phyloP scores from a whole-genome alignment of 2,797 vertebrate species.

The Enteromius trimaculatus region DNA sequence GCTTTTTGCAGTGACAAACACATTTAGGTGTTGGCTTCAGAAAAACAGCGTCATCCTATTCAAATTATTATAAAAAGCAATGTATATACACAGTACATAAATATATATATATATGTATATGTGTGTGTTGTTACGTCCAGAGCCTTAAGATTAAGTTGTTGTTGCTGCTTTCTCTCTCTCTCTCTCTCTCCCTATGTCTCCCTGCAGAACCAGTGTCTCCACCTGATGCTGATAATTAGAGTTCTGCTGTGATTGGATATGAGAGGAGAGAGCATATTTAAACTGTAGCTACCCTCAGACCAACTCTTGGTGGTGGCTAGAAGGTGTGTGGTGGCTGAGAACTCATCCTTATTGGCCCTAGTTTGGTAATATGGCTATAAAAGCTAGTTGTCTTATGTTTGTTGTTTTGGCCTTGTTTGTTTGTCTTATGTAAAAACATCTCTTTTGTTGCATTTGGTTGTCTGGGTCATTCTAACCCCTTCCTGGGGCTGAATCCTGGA shows the following conservation, averaged over 20 bases:
- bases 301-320: too few relatives aligned
- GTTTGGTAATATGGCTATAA: not conserved
- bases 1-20: slow-evolving; percentile 21
- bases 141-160: too few relatives aligned
- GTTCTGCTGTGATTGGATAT: not conserved
- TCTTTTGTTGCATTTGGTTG: not conserved
- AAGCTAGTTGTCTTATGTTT: not conserved
- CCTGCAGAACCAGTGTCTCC: not conserved
- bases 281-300: not conserved
- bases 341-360: not conserved
- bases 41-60: not conserved
- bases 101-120: not conserved
- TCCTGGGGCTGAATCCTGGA: not conserved
- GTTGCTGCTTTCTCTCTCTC: too few relatives aligned
- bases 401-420: not conserved
- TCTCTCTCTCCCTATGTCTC: too few relatives aligned
- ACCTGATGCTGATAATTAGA: not conserved
- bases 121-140: too few relatives aligned
- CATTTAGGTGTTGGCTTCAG: slow-evolving; percentile 6
- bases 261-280: not conserved
- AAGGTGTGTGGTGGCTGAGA: not conserved
- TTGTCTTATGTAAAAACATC: not conserved
- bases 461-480: not conserved
- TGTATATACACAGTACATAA: not conserved
- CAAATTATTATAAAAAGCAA: not conserved